These are phyloP conservation scores for Mystacornis crossleyi DNA, from an alignment of 2,113 vertebrate genomes.

Conservation along the genomic window DNA sequence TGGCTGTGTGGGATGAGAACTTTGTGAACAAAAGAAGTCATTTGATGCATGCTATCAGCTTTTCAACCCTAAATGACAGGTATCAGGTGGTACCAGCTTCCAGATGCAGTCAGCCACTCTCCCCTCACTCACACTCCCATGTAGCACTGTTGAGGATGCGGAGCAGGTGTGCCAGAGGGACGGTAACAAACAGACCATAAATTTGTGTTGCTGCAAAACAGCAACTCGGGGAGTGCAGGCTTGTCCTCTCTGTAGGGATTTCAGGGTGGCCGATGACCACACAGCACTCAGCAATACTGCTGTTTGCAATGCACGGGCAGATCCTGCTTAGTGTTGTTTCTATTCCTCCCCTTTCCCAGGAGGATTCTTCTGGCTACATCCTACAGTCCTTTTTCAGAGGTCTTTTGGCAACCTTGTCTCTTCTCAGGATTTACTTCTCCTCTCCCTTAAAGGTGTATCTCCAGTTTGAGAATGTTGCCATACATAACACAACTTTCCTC, in stretches of 20 bases:
- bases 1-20: not conserved
- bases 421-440: not conserved
- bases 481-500: not conserved
- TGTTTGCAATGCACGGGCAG: not conserved
- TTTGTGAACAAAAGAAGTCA: not conserved
- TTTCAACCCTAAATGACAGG: not conserved
- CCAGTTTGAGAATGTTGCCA: not conserved
- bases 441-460: not conserved
- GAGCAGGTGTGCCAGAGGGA: not conserved
- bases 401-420: not conserved
- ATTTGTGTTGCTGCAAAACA: not conserved
- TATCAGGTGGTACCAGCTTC: not conserved
- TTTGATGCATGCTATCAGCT: not conserved
- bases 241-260: not conserved
- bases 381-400: not conserved
- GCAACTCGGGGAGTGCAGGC: rapidly evolving
- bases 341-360: not conserved
- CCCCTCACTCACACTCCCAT: not conserved
- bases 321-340: not conserved
- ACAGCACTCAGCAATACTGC: not conserved
- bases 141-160: not conserved
- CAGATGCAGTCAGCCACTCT: not conserved
- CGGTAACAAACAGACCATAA: not conserved
- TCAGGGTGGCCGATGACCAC: not conserved
- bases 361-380: not conserved